These are phyloP conservation scores for Monarcha castaneiventris DNA, from an alignment of 2,113 vertebrate genomes.

Conservation along the genomic window DNA sequence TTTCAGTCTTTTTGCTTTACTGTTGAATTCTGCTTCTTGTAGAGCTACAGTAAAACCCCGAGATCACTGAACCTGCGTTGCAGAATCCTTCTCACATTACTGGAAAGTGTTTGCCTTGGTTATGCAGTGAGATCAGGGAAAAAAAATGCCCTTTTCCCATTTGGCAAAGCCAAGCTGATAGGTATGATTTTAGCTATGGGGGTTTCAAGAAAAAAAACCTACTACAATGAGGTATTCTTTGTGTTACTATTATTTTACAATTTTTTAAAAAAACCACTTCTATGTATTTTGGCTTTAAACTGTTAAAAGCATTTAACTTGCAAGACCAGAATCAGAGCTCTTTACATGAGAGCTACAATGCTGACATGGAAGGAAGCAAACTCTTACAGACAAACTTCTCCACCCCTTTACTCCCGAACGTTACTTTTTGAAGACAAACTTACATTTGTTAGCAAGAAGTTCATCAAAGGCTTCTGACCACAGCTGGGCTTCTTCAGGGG, in stretches of 20 bases:
- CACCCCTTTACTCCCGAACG: not conserved
- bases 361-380: not conserved
- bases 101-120: not conserved
- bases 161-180: not conserved
- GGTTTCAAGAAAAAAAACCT: not conserved
- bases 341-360: not conserved
- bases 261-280: not conserved
- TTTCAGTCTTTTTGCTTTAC: not conserved
- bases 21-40: not conserved
- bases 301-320: not conserved
- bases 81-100: not conserved
- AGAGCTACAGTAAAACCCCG: not conserved
- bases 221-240: not conserved
- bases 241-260: not conserved
- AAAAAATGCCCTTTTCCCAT: not conserved
- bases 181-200: not conserved
- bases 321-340: not conserved
- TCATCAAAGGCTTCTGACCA: slow-evolving; percentile 91
- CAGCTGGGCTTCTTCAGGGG: slow-evolving; percentile 81
- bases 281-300: not conserved
- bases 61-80: not conserved
- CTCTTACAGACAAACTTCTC: not conserved
- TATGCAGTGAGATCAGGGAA: not conserved
- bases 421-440: slow-evolving; percentile 46
- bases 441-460: slow-evolving; percentile 88